Evolutionary conservation across 2,797 vertebrate genomes (phyloP).

Genomic region (Sebastes alutus): DNA sequence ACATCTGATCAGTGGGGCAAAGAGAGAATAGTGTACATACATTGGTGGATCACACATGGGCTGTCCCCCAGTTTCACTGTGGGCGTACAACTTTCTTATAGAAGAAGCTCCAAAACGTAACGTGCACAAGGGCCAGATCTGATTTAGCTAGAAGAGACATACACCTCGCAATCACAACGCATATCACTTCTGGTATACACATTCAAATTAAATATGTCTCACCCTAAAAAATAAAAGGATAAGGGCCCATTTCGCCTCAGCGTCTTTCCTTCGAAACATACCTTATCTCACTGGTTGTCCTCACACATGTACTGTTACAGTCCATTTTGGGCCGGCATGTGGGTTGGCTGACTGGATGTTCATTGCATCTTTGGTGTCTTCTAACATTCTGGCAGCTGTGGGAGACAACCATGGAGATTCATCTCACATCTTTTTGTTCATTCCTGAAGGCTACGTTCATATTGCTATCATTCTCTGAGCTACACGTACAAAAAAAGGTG

Average conservation of each 20-base stretch:
- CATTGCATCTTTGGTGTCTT: neutral
- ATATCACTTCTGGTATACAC: neutral
- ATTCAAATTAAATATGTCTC: neutral
- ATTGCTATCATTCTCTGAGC: neutral
- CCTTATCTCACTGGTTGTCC: neutral
- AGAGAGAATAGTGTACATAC: neutral
- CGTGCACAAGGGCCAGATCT: neutral
- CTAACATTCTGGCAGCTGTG: neutral
- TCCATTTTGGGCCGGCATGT: neutral
- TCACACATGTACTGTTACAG: neutral
- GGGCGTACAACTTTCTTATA: neutral
- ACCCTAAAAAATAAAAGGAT: neutral
- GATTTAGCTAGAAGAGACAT: neutral
- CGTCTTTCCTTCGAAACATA: neutral
- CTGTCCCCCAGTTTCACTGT: fast-evolving
- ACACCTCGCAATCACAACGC: neutral
- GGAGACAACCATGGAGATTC: neutral
- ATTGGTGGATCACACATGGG: neutral
- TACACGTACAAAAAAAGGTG: neutral
- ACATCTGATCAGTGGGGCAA: neutral
- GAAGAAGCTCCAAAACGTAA: neutral
- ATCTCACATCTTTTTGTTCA: neutral
- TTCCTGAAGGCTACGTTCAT: neutral
- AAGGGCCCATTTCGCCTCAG: neutral
- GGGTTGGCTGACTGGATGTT: neutral